A percentile compares a stretch with the other conserved stretches of the same genome.
Evolutionary conservation across 2,113 vertebrate species (phyloP).

Genomic region (Megalops atlanticus): DNA sequence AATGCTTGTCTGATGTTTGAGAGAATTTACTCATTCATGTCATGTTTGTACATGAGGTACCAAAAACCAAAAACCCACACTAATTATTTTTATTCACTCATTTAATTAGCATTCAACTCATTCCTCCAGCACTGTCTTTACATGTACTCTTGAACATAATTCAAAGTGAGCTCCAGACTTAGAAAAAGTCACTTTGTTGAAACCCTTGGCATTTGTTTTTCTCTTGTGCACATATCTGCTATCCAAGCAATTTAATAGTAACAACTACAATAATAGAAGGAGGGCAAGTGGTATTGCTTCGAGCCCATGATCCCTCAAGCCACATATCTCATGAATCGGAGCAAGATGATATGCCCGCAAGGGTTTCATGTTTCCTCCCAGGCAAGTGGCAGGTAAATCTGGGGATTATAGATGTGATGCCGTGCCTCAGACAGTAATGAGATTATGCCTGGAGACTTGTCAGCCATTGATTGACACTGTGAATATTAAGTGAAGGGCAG

Average conservation of each 20-base stretch:
- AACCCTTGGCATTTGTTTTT: too few relatives aligned
- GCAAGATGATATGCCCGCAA: neutral
- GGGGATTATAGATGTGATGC: neutral
- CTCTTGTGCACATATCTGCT: too few relatives aligned
- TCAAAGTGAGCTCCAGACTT: too few relatives aligned
- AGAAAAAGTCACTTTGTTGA: neutral
- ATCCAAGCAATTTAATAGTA: too few relatives aligned
- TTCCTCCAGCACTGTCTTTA: too few relatives aligned
- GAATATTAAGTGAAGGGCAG: neutral
- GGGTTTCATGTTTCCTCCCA: neutral
- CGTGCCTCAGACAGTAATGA: neutral
- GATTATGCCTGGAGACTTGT: neutral
- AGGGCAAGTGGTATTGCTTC: neutral
- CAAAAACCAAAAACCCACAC: too few relatives aligned
- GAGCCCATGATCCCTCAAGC: neutral
- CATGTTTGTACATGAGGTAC: neutral
- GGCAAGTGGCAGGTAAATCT: neutral
- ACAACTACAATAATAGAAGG: neutral
- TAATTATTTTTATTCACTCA: too few relatives aligned
- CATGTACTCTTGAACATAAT: too few relatives aligned
- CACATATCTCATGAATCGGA: neutral
- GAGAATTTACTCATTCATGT: neutral
- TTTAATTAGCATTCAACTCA: too few relatives aligned
- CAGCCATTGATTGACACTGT: neutral
- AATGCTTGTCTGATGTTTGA: neutral